Percentiles rank a stretch among this genome's conserved stretches.
Conservation (phyloP, 2,113 vertebrate genomes). For the Nettapus auritus region DNA sequence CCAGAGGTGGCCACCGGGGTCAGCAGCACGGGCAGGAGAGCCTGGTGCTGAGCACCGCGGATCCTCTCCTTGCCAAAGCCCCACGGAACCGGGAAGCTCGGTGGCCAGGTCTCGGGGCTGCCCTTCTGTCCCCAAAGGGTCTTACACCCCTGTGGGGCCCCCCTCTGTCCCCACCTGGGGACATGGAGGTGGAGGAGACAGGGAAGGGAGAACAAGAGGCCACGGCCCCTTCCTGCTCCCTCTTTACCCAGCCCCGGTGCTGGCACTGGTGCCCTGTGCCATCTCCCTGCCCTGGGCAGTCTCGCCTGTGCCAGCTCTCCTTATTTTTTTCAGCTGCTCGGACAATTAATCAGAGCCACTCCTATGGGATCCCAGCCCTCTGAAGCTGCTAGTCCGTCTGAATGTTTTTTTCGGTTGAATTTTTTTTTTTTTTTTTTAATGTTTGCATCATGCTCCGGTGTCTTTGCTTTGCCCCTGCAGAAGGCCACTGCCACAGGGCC, state of each 20-base stretch:
- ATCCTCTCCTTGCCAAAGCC: too few species aligned
- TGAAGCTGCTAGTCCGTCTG: not conserved
- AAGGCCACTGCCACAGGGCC: not conserved
- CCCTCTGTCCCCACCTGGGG: rapidly evolving
- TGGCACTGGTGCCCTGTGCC: too few species aligned
- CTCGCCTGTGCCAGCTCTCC: not conserved
- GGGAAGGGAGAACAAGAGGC: not conserved
- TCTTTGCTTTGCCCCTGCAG: not conserved
- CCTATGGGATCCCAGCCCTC: not conserved
- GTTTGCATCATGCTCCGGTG: not conserved
- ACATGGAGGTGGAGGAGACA: not conserved
- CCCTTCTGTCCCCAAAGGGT: not conserved
- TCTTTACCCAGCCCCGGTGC: too few species aligned
- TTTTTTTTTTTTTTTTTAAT: not conserved
- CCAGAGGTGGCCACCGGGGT: rapidly evolving
- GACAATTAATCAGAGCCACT: slow-evolving; percentile 57
- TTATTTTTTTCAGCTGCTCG: slow-evolving; percentile 48
- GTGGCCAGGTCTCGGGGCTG: not conserved
- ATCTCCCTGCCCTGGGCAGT: not conserved
- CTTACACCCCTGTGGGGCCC: rapidly evolving
- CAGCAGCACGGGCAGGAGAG: rapidly evolving
- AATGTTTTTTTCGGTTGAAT: not conserved
- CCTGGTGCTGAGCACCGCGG: not conserved
- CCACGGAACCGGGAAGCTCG: rapidly evolving
- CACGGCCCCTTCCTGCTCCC: rapidly evolving